phyloP scores from a whole-genome alignment of 2,888 invertebrate genomes.

The Phania funesta region DNA sequence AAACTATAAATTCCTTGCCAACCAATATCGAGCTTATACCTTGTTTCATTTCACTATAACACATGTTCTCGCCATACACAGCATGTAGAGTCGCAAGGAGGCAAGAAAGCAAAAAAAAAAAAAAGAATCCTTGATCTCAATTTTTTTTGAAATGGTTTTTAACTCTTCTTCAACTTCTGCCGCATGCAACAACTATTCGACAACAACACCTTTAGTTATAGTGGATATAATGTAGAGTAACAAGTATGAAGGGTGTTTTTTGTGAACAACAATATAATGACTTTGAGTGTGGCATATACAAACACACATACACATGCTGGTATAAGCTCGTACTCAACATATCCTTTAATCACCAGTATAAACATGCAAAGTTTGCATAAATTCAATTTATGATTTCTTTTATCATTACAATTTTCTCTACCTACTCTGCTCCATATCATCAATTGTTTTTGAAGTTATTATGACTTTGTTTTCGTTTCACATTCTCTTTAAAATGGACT shows the following conservation, averaged over 20 bases:
- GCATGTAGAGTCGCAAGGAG: neutral
- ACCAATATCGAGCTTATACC: conserved; percentile 7
- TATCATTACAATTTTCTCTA: conserved; percentile 56
- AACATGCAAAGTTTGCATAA: conserved; percentile 66
- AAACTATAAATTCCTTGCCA: conserved; percentile 32
- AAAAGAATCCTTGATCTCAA: conserved; percentile 64
- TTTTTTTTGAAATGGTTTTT: conserved; percentile 22
- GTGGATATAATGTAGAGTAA: conserved; percentile 22
- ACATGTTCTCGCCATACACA: conserved; percentile 16
- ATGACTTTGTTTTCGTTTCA: conserved; percentile 31
- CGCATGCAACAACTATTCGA: conserved; percentile 11
- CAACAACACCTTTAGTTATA: conserved; percentile 11
- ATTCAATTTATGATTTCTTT: conserved; percentile 66
- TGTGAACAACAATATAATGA: conserved; percentile 16
- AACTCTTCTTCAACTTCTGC: conserved; percentile 37
- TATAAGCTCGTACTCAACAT: conserved; percentile 27
- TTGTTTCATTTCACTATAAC: conserved; percentile 18
- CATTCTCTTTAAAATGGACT: too few species aligned
- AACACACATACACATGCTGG: neutral
- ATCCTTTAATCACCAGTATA: conserved; percentile 59
- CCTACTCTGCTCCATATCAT: conserved; percentile 10
- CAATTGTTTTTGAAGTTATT: conserved; percentile 9
- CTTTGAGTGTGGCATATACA: conserved; percentile 13
- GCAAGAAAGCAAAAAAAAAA: too few species aligned
- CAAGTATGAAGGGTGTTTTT: conserved; percentile 5